These are phyloP conservation scores for Tretioscincus oriximinensis DNA, from an alignment of 2,113 vertebrate genomes.

Conservation along the genomic window DNA sequence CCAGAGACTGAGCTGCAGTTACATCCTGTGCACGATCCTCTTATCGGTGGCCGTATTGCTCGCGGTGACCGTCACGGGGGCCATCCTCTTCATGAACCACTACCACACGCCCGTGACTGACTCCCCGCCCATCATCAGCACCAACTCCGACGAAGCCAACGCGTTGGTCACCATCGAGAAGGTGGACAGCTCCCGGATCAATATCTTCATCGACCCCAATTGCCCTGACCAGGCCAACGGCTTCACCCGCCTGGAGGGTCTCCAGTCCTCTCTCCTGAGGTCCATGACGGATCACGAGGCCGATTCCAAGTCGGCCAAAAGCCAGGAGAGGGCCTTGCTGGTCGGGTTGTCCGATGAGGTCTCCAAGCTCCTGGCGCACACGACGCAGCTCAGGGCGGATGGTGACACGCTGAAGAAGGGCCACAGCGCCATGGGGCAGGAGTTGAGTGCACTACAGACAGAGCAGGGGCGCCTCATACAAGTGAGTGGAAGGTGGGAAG, in stretches of 20 bases:
- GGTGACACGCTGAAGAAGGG: conserved; percentile 84
- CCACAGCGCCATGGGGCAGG: conserved; percentile 86
- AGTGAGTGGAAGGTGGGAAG: conserved; percentile 70
- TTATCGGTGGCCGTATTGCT: conserved; percentile 90
- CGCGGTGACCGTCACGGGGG: conserved; percentile 87
- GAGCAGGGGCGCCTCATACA: conserved; percentile 93
- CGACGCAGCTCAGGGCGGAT: conserved; percentile 85
- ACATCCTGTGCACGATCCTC: conserved; percentile 88
- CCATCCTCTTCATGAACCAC: conserved; percentile 95
- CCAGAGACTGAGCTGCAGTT: conserved; percentile 90
- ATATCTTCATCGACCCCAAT: conserved; percentile 98
- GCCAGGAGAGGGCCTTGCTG: conserved; percentile 86
- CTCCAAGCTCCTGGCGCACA: conserved; percentile 82
- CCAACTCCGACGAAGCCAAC: conserved; percentile 86
- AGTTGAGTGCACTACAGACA: conserved; percentile 85
- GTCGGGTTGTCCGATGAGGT: conserved; percentile 88
- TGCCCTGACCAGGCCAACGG: conserved; percentile 86
- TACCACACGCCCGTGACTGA: conserved; percentile 81
- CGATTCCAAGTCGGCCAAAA: conserved; percentile 78
- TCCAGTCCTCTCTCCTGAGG: conserved; percentile 87
- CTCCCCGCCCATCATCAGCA: conserved; percentile 85
- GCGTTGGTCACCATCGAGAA: conserved; percentile 94
- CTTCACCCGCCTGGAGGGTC: conserved; percentile 86
- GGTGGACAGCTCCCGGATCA: conserved; percentile 90
- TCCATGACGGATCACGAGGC: conserved; percentile 82